These are phyloP conservation scores for Dinomys branickii DNA, from an alignment of 2,113 vertebrate species.

Conservation along the genomic window DNA sequence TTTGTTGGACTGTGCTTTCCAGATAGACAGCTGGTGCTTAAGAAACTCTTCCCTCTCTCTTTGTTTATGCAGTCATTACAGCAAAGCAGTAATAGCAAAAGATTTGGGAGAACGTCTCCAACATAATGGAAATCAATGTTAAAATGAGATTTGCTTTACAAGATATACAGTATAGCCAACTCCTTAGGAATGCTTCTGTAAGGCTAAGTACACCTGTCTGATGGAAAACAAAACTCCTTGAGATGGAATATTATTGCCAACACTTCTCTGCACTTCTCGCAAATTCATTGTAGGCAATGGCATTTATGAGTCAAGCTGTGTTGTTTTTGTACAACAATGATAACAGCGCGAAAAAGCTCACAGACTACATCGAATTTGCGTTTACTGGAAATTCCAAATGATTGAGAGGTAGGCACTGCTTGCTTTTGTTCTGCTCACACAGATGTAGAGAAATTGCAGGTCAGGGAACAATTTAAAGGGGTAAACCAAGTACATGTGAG, in stretches of 20 bases:
- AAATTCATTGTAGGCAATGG: background rate
- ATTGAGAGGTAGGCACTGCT: background rate
- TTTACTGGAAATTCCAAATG: background rate
- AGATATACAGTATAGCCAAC: conserved; percentile 21
- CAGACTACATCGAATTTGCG: conserved; percentile 13
- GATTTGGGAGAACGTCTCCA: conserved; percentile 43
- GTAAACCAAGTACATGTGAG: background rate
- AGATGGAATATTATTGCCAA: conserved; percentile 15
- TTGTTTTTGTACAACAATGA: background rate
- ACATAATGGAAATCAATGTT: conserved; percentile 75
- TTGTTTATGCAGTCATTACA: conserved; percentile 38
- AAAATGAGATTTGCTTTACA: conserved; percentile 70
- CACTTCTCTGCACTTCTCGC: conserved; percentile 29
- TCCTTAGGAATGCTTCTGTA: conserved; percentile 35
- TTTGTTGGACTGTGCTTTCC: background rate
- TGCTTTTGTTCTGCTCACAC: conserved; percentile 39
- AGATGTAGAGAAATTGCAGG: conserved; percentile 22
- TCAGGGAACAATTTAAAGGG: conserved; percentile 34
- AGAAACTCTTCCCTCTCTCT: background rate
- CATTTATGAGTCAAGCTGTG: background rate
- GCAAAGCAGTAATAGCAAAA: conserved; percentile 11
- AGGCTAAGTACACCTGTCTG: conserved; percentile 57
- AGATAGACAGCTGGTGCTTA: background rate
- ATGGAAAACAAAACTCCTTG: background rate
- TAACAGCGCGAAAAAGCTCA: background rate